Base-by-base conservation (phyloP, 2,797 vertebrate species). In the Anguilla pacifica region DNA sequence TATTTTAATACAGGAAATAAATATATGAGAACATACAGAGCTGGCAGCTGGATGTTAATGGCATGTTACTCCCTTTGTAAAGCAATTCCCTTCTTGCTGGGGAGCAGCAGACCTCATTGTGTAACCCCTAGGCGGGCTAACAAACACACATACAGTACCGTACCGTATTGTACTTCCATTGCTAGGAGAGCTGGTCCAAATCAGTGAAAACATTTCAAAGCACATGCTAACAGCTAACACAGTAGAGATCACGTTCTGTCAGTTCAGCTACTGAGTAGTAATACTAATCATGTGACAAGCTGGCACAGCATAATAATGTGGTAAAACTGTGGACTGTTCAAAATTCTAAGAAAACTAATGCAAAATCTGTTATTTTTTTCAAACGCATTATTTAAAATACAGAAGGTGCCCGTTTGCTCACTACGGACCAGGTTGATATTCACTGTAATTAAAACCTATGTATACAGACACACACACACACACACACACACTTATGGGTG, bases 41-140 rank as follows among this genome's bases (percentile, higher is more conserved):
- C 92, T 94, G 94, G 94, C 95, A 94, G 92, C 93, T 93, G 93
- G 94, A 95, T 96, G 95, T 95, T 94, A 39, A 77, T 11, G 43
- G 79, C 57, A 15, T 94, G 94, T 95, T 95, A 96, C 95, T 96
- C 95, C 89, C 91, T 95, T 95, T 96, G 95, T 96, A 96, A 96
- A 93, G 93, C 88, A 87, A 88, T 95, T 96, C 95, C 95, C 94
- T 96, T 94, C 91, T 35, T 90, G 72, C 91, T 91, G 88, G 88
- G 91, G 90, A 86, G 84, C 72, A 87, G 87, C 87, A 88, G 91
- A 81, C 93, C 92, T 89, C 85, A 87, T 86, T 43, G 74, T 86
- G 72, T 57, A 39, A 59, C 67, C 25, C 43, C 89, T 89, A 89
- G 86, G 88, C 89, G 10, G 28, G 64, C 61, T 74, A 87, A 89